phyloP scores from a whole-genome alignment of 2,888 invertebrate species.

The Drosophila gaucha region DNA sequence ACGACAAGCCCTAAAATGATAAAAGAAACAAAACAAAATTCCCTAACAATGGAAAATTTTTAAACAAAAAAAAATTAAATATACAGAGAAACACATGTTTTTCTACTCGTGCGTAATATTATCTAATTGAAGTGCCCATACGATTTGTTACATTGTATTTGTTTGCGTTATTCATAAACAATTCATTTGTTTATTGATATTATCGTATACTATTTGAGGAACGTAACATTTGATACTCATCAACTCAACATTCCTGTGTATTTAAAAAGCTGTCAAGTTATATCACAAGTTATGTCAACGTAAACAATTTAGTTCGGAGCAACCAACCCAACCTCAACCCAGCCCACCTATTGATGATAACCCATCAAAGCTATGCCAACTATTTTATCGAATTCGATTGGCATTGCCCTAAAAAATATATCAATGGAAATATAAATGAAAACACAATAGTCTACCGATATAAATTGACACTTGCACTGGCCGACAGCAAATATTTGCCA shows the following conservation, averaged over 20 bases:
- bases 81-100: slow-evolving; percentile 1
- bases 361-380: slow-evolving; percentile 61
- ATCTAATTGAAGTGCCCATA: slow-evolving; percentile 27
- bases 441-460: slow-evolving; percentile 26
- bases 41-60: too few relatives aligned
- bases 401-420: slow-evolving; percentile 50
- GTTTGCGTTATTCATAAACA: slow-evolving; percentile 13
- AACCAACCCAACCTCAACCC: slow-evolving; percentile 18
- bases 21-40: slow-evolving; percentile 1
- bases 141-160: slow-evolving; percentile 27
- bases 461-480: slow-evolving; percentile 53
- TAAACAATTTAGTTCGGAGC: slow-evolving; percentile 39
- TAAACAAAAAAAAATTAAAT: too few relatives aligned
- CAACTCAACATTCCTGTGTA: slow-evolving; percentile 39
- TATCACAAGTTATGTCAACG: slow-evolving; percentile 48
- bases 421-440: slow-evolving; percentile 41
- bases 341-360: slow-evolving; percentile 20
- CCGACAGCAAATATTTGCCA: slow-evolving; percentile 58
- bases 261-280: slow-evolving; percentile 9
- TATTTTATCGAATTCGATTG: slow-evolving; percentile 61
- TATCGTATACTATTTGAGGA: slow-evolving; percentile 35
- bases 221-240: slow-evolving; percentile 15
- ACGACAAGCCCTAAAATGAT: background rate
- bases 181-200: slow-evolving; percentile 32
- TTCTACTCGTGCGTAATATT: slow-evolving; percentile 1